These are phyloP conservation scores for Tricholaema leucomelas DNA, from an alignment of 2,113 vertebrate genomes.

Conservation along the genomic window DNA sequence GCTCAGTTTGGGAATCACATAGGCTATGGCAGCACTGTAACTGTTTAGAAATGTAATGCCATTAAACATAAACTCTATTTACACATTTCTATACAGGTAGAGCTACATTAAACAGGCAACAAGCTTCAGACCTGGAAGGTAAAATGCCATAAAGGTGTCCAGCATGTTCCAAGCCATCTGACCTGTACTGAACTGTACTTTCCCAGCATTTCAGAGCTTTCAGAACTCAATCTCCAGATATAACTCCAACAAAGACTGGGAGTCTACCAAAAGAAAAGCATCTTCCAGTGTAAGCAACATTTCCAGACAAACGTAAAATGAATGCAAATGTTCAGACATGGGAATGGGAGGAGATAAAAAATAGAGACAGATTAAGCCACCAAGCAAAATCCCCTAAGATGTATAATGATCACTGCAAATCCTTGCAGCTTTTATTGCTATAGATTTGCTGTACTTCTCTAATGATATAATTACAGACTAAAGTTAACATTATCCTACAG, in stretches of 20 bases:
- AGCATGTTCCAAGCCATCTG: not conserved
- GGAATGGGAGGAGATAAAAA: not conserved
- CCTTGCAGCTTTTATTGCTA: not conserved
- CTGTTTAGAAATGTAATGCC: not conserved
- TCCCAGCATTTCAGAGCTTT: not conserved
- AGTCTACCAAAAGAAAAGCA: accelerated
- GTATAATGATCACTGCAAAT: not conserved
- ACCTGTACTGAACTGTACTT: accelerated
- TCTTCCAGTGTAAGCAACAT: not conserved
- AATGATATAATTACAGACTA: not conserved
- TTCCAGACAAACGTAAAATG: not conserved
- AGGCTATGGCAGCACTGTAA: accelerated
- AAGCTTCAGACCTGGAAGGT: not conserved
- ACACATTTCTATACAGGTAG: accelerated
- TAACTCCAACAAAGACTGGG: not conserved
- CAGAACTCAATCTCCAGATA: not conserved
- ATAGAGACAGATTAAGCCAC: not conserved
- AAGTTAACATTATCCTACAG: not conserved
- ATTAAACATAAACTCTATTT: too few species aligned
- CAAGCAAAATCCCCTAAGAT: not conserved
- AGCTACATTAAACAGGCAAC: accelerated
- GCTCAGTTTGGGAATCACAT: not conserved
- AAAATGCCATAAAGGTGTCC: not conserved
- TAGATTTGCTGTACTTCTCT: not conserved
- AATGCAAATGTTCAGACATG: not conserved